A percentile compares a stretch with the other conserved stretches of the same genome.
Conservation (phyloP, 2,888 invertebrate genomes). For the Acholoe squamosa region DNA sequence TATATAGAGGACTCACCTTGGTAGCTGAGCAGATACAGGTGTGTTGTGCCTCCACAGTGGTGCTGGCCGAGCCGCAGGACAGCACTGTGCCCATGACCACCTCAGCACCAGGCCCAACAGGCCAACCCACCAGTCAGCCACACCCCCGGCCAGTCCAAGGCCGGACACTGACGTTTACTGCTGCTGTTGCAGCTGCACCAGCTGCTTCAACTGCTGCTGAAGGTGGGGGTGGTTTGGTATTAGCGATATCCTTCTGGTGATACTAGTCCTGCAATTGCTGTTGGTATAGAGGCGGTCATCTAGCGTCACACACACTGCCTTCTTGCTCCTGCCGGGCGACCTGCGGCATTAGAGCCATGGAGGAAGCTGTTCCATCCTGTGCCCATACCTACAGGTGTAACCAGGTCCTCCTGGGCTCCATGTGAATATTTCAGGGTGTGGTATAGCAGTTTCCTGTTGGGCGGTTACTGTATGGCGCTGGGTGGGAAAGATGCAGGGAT, state of each 20-base stretch:
- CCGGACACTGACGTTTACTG: background rate
- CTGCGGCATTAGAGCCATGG: background rate
- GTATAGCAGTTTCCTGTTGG: too few species aligned
- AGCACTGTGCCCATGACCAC: slow-evolving; percentile 57
- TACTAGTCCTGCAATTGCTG: background rate
- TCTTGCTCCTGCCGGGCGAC: background rate
- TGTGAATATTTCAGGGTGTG: background rate
- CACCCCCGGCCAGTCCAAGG: background rate
- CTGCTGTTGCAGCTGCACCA: background rate
- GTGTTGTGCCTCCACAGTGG: slow-evolving; percentile 37
- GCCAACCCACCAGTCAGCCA: background rate
- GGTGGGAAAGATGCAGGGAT: background rate
- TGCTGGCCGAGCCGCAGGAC: slow-evolving; percentile 54
- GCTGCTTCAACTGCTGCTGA: background rate
- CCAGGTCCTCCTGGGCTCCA: background rate
- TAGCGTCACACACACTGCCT: background rate
- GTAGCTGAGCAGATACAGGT: slow-evolving; percentile 55
- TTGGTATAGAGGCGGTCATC: background rate
- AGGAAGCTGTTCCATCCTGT: too few species aligned
- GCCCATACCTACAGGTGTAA: background rate
- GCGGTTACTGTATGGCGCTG: too few species aligned
- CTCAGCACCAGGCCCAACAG: background rate
- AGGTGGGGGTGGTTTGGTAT: background rate
- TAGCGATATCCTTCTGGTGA: background rate
- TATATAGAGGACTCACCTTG: slow-evolving; percentile 29